A percentile compares a stretch with the other conserved stretches of the same genome.
Evolutionary conservation across 2,113 vertebrate genomes (phyloP).

Genomic region (Coptodon bakossiorum): DNA sequence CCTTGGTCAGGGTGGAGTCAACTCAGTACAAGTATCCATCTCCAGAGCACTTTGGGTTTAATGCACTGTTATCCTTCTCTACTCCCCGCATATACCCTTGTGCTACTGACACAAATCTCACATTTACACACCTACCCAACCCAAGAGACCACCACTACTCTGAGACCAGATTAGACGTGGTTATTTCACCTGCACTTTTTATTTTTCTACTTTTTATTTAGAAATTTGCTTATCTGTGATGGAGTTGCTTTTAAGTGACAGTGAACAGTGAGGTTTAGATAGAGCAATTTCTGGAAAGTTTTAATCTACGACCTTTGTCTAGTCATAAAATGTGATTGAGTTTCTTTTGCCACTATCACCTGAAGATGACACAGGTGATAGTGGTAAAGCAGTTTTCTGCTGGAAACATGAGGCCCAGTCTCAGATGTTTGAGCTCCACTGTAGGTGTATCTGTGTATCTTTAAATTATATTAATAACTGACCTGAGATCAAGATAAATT

Average conservation of each 20-base stretch:
- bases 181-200: neutral
- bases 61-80: neutral
- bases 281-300: neutral
- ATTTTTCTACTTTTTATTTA: neutral
- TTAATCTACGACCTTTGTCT: neutral
- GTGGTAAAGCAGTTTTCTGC: neutral
- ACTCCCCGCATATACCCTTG: neutral
- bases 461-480: neutral
- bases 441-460: neutral
- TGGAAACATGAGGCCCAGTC: neutral
- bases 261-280: neutral
- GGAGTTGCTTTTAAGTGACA: neutral
- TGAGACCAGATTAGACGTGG: neutral
- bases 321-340: neutral
- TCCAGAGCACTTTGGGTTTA: neutral
- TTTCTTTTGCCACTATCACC: neutral
- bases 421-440: neutral
- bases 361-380: neutral
- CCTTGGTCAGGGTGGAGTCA: neutral
- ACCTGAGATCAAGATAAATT: neutral
- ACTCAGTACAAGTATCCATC: neutral
- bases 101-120: neutral
- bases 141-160: neutral
- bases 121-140: neutral
- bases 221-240: neutral